Base-by-base conservation (phyloP, 2,797 vertebrate genomes). In the Pagetopsis macropterus region DNA sequence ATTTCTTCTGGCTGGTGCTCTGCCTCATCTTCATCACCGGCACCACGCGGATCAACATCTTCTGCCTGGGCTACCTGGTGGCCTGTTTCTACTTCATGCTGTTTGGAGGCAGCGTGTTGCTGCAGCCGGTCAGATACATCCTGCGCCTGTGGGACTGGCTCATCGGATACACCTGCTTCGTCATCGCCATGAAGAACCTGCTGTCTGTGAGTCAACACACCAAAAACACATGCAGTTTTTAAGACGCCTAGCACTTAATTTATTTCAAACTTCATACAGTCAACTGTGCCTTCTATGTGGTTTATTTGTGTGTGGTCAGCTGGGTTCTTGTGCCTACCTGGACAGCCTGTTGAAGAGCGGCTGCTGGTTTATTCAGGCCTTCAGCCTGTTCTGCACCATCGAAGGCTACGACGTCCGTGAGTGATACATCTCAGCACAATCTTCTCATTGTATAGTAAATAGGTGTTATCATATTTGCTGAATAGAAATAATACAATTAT, bases 21-120 rank as follows among this genome's bases (percentile, higher is more conserved):
- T 95, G 95, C 62, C 92, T 95, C 67, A 94, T 95, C 83, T 97
- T 96, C 84, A 94, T 96, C 88, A 94, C 88, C 0, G 95, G 94
- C 51, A 96, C 90, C 1, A 94, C 93, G 0, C 79, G 91, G 19
- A 93, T 95, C 81, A 95, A 88, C 70, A 87, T 95, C 78, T 91
- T 94, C 76, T 95, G 94, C 27, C 73, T 95, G 54, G 93, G 94
- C 23, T 95, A 95, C 87, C 89, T 96, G 84, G 81, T 92, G 68
- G 93, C 95, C 78, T 96, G 94, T 60, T 95, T 96, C 85, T 94
- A 95, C 82, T 95, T 96, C 80, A 93, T 93, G 95, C 54, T 95
- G 65, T 94, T 90, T 27, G 94, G 95, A 19, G 91, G 93, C 71
- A 93, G 70, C 4, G 91, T 95, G 84, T 88, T 96, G 44, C 88